phyloP scores from a whole-genome alignment of 2,797 vertebrate genomes.

The Peromyscus nudipes region DNA sequence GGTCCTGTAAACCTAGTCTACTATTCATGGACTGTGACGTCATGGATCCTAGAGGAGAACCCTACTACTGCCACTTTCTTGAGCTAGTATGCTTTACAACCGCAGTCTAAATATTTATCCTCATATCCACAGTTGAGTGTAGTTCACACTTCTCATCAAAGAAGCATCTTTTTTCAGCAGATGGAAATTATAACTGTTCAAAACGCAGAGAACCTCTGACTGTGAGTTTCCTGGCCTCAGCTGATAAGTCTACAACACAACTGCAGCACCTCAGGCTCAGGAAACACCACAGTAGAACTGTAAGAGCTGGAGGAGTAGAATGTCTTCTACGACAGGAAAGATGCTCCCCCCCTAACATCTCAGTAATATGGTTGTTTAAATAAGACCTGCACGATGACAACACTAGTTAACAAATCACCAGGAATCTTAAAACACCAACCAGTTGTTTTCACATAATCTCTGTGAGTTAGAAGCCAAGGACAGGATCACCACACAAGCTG shows the following conservation, averaged over 20 bases:
- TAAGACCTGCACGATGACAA: no score
- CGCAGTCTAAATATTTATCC: neutral
- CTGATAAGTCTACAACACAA: neutral
- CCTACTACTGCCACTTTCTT: neutral
- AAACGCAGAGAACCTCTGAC: neutral
- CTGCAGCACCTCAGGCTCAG: neutral
- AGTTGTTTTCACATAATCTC: no score
- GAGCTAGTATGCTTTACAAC: neutral
- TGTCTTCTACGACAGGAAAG: neutral
- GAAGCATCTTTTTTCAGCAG: neutral
- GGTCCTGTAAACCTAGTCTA: neutral
- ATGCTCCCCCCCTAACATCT: no score
- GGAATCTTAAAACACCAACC: neutral
- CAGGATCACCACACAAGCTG: neutral
- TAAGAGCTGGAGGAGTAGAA: neutral
- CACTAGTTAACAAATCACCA: neutral
- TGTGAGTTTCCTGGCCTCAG: no score
- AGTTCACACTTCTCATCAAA: neutral
- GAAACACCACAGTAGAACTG: neutral
- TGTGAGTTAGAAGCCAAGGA: neutral
- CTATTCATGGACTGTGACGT: neutral
- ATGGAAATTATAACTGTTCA: neutral
- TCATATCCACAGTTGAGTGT: neutral
- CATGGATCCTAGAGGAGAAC: neutral
- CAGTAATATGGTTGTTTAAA: neutral